Evolutionary conservation across 2,797 vertebrate species (phyloP).

Genomic region (Gymnothorax javanicus): DNA sequence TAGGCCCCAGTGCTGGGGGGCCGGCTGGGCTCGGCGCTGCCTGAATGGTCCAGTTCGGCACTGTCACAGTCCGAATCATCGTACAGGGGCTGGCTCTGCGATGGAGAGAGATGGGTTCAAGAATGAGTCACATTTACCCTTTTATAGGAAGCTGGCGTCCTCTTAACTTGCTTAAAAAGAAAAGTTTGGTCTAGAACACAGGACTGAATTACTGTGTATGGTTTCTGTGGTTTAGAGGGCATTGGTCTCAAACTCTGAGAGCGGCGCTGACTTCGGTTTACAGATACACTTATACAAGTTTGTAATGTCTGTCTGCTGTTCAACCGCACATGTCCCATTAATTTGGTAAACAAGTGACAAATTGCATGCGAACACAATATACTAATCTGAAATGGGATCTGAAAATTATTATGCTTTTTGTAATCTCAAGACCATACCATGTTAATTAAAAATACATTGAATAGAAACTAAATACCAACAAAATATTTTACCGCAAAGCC

Average conservation of each 20-base stretch:
- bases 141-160: neutral
- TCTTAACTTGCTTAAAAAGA: neutral
- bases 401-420: neutral
- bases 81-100: constrained; percentile 61
- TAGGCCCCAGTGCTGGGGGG: constrained; percentile 77
- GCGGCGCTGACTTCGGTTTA: no score
- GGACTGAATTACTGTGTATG: neutral
- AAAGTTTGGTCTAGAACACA: neutral
- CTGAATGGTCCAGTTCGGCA: constrained; percentile 84
- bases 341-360: neutral
- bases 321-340: neutral
- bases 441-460: no score
- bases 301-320: neutral
- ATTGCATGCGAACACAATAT: neutral
- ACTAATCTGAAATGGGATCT: neutral
- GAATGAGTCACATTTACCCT: neutral
- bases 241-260: neutral
- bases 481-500: no score
- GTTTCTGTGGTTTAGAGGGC: neutral
- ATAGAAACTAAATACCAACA: no score
- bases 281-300: neutral
- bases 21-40: constrained; percentile 76
- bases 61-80: constrained; percentile 92
- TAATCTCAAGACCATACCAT: neutral
- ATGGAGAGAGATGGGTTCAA: constrained; percentile 9